phyloP scores from a whole-genome alignment of 2,888 invertebrate genomes.

The Cephus pygmeus region DNA sequence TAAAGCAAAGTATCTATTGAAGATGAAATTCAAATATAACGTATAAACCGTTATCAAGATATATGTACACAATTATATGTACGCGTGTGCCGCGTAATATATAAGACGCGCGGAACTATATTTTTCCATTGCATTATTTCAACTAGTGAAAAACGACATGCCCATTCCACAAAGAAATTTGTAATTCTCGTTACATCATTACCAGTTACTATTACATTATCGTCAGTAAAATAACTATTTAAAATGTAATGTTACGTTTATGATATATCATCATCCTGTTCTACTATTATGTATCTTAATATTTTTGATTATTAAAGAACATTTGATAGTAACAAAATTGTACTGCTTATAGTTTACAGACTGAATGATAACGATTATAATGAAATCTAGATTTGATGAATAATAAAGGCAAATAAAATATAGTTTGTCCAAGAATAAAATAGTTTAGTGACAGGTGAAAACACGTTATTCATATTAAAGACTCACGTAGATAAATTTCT shows the following conservation, averaged over 20 bases:
- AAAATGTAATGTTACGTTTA: background rate
- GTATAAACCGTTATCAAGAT: background rate
- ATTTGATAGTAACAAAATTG: background rate
- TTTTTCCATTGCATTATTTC: background rate
- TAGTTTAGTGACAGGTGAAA: too few relatives aligned
- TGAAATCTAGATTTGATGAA: too few relatives aligned
- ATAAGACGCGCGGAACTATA: background rate
- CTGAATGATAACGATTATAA: background rate
- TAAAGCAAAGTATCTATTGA: slow-evolving; percentile 87
- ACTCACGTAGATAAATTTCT: too few relatives aligned
- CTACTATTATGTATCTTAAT: background rate
- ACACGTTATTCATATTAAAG: too few relatives aligned
- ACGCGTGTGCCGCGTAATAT: background rate
- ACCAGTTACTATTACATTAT: background rate
- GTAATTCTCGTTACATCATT: background rate
- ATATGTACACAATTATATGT: background rate
- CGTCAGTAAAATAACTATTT: background rate
- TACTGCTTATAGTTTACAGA: background rate
- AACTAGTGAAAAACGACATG: background rate
- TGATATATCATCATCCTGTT: background rate
- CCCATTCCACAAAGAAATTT: background rate
- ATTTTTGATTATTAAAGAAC: background rate
- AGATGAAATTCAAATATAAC: slow-evolving; percentile 87
- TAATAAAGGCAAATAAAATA: too few relatives aligned
- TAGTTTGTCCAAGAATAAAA: too few relatives aligned